These are phyloP conservation scores for Protobothrops flavoviridis DNA, from an alignment of 2,113 vertebrate genomes.

Conservation along the genomic window DNA sequence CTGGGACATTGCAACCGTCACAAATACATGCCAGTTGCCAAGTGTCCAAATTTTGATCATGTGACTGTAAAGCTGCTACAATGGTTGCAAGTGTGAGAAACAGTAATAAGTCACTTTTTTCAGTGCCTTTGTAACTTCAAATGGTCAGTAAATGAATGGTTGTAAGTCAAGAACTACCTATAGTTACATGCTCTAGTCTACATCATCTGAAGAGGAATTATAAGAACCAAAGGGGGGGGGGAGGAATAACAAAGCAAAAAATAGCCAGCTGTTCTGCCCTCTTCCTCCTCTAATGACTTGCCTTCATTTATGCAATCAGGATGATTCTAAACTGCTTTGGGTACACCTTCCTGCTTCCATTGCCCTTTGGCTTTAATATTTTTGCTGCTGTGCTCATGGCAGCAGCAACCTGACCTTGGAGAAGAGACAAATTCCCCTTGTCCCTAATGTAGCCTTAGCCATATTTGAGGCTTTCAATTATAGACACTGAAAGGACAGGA, in stretches of 20 bases:
- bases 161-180: no score
- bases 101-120: no score
- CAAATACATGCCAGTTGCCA: no score
- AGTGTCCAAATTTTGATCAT: no score
- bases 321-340: background rate
- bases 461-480: background rate
- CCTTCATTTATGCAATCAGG: background rate
- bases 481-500: slow-evolving; percentile 10
- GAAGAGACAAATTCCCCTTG: background rate
- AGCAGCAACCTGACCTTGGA: background rate
- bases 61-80: no score
- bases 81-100: no score
- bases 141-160: no score
- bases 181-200: background rate
- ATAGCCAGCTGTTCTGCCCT: background rate
- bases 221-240: background rate
- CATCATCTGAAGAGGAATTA: background rate
- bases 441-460: background rate
- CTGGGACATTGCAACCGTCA: no score
- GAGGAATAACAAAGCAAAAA: background rate
- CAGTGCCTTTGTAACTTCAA: no score
- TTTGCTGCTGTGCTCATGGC: background rate
- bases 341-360: background rate
- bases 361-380: background rate
- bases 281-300: background rate